Evolutionary conservation across 92 coral and sea anemone genomes (phyloP), one percentile per base, ranked within the genome.

Genomic region (Epizoanthus stellaris): DNA sequence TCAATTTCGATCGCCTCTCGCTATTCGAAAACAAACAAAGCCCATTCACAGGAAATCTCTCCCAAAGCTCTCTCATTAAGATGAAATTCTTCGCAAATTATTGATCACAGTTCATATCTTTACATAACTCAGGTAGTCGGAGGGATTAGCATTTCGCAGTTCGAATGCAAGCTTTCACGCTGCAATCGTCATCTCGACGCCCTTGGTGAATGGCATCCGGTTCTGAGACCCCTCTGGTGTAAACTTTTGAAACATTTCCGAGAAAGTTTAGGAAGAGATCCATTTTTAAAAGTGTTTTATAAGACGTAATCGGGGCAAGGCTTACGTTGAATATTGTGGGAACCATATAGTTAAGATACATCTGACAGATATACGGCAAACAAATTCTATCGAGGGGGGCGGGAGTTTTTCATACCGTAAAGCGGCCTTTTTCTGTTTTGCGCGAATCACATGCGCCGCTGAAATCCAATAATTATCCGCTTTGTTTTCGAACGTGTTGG

Each of bases 401-500:
- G 92, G 92, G 88, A 79, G 34, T 86, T 72, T 88, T 82, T 72
- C 42, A 79, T 62, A 86, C 69, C 40, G 57, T 88, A 88, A 88
- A 80, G 87, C 84, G 66, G 80, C 70, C 66, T 71, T 40, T 45
- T 84, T 85, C 81, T 71, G 77, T 67, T 84, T 61, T 86, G 86
- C 71, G 67, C 88, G 85, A 75, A 76, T 77, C 84, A 76, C 82
- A 66, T 85, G 90, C 90, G 52, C 84, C 87, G 81, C 75, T n/a
- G 82, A 88, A 91, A 53, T 83, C 84, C 75, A 75, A 76, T 86
- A 88, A 93, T 93, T 93, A 85, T 52, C 81, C 70, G 14, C 85
- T 85, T 80, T 93, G 92, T 93, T 93, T 77, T 52, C 12, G 59
- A 67, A 89, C 88, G 95, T 93, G 91, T 83, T 75, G 56, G 38